Evolutionary conservation across 2,888 invertebrate species (phyloP).

Genomic region (Aelia acuminata): DNA sequence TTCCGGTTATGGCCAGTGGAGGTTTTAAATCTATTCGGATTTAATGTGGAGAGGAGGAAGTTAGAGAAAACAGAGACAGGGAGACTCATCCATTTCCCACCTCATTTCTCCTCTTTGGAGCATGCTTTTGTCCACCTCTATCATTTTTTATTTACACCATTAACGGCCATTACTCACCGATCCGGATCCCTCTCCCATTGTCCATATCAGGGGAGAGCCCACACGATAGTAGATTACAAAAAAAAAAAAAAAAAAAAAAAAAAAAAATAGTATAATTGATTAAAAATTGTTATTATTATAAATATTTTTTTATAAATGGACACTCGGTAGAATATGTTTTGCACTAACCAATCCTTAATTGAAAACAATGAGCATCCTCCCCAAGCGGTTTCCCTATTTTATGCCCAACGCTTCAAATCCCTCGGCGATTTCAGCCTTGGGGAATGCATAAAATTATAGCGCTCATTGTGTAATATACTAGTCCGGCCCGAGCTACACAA

Average conservation of each 20-base stretch:
- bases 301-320: background rate
- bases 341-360: background rate
- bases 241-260: too few species aligned
- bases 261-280: too few species aligned
- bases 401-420: background rate
- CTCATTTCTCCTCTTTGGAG: background rate
- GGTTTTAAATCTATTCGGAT: background rate
- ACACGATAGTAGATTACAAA: background rate
- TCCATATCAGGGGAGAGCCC: background rate
- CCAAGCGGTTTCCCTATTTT: constrained; percentile 24
- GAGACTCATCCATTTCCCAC: background rate
- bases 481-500: background rate
- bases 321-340: background rate
- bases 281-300: too few species aligned
- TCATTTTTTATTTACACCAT: constrained; percentile 42
- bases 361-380: background rate
- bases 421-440: background rate
- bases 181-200: background rate
- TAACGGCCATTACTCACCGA: background rate
- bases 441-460: constrained; percentile 11
- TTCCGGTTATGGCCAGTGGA: background rate
- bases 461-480: background rate
- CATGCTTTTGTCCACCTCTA: background rate
- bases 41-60: background rate
- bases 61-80: background rate